Base-by-base conservation (phyloP, 2,888 invertebrate species). In the Argyresthia goedartella region DNA sequence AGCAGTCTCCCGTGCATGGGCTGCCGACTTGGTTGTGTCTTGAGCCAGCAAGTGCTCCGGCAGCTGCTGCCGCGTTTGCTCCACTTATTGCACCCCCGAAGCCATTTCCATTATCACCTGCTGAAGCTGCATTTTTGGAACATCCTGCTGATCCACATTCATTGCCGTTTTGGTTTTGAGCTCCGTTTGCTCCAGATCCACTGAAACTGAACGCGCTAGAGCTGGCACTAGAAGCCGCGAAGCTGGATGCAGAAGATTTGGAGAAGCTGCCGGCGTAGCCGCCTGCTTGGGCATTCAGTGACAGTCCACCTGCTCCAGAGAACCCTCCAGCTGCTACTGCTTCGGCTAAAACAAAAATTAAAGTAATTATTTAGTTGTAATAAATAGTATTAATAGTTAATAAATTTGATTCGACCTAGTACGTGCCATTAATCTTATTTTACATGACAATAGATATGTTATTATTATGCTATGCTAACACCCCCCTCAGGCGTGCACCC, bases 181-280 rank as follows among this genome's bases (percentile, higher is more conserved):
- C 25, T 39, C 44, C 49, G 13, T 35, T 35, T 11, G 13, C 6
- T 35, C 63, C 63, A 8, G 61, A 54, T 4, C 81, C 76, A 54
- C 67, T 68, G 53, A 69, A 82, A 59, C 70, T 79, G 57, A 71
- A 85, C 43, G 84, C 73, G 58, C 81, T 81, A 4, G 82, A 68
- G 60, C 81, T 84, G 35, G 85, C 71, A 62, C 84, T 81, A 1
- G 81, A 73, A 42, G 85, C 73, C 13, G 86, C 73, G 45, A 69
- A 80, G 57, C 82, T 86, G 15, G 82, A 75, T 11, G 87, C 67
- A 35, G 80, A 75, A 0, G 86, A 73, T 59, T 82, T 73, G 35
- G 88, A 69, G 67, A 77, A 74, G 67, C 82, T 80, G 69, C 89
- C 78, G 56, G 84, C 71, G 75, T 66, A 76, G 61, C 75, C 57